A percentile compares a stretch with the other conserved stretches of the same genome.
These are phyloP conservation scores for Bovichtus variegatus DNA, from an alignment of 2,797 vertebrate species.

Conservation along the genomic window DNA sequence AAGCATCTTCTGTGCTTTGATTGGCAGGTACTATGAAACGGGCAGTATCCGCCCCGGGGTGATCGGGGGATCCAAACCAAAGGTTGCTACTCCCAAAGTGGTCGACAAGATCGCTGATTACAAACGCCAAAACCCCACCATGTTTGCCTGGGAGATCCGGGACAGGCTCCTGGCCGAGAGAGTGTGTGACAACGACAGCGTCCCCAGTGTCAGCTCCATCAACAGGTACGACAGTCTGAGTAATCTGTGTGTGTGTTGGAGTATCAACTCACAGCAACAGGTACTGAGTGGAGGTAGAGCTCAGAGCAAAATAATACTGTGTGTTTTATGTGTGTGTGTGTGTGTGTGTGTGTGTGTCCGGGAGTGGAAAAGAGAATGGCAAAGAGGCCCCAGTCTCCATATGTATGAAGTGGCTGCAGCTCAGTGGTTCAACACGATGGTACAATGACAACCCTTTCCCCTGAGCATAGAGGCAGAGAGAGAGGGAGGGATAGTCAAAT, in stretches of 20 bases:
- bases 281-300: slow-evolving; percentile 48
- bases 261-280: slow-evolving; percentile 57
- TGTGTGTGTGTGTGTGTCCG: slow-evolving; percentile 26
- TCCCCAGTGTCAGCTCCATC: slow-evolving; percentile 99
- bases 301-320: slow-evolving; percentile 36
- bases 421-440: slow-evolving; percentile 86
- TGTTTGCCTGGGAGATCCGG: slow-evolving; percentile 99
- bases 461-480: slow-evolving; percentile 72
- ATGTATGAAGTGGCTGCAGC: slow-evolving; percentile 87
- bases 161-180: slow-evolving; percentile 96
- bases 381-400: slow-evolving; percentile 82
- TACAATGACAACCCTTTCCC: slow-evolving; percentile 87
- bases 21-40: slow-evolving; percentile 96
- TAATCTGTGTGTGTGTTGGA: slow-evolving; percentile 31
- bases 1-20: slow-evolving; percentile 9
- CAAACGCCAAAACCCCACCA: slow-evolving; percentile 99
- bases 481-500: slow-evolving; percentile 74
- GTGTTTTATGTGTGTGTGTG: slow-evolving; percentile 34
- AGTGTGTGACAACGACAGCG: slow-evolving; percentile 98
- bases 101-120: slow-evolving; percentile 99
- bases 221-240: slow-evolving; percentile 89
- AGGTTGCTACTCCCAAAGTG: slow-evolving; percentile 99
- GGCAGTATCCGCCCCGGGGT: slow-evolving; percentile 98
- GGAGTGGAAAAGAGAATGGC: slow-evolving; percentile 67
- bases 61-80: slow-evolving; percentile 99